Conservation (phyloP, 2,797 vertebrate species). For the Gila robusta region DNA sequence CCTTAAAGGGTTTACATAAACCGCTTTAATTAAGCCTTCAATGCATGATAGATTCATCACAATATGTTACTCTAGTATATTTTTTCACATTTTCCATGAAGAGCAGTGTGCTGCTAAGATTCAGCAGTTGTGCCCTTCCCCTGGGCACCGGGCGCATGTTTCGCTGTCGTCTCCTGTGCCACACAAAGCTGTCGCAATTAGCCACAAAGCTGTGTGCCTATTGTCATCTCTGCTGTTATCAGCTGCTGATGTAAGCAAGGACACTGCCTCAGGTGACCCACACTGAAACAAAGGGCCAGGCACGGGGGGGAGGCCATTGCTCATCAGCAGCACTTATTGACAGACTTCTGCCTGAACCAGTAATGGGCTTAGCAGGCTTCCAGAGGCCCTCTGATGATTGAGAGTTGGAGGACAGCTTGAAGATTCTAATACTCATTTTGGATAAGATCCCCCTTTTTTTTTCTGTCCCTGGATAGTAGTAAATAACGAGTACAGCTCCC, state of each 20-base stretch:
- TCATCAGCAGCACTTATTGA: constrained; percentile 66
- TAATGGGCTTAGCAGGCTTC: constrained; percentile 71
- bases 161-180: constrained; percentile 41
- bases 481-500: constrained; percentile 50
- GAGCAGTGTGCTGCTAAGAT: constrained; percentile 34
- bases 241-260: constrained; percentile 69
- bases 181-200: constrained; percentile 57
- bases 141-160: constrained; percentile 46
- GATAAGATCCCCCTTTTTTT: constrained; percentile 45
- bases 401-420: constrained; percentile 56
- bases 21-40: constrained; percentile 26
- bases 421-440: constrained; percentile 62
- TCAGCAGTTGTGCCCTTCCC: constrained; percentile 51
- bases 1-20: constrained; percentile 5
- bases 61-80: neutral
- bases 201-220: constrained; percentile 61
- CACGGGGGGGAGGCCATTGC: constrained; percentile 62
- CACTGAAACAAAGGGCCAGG: constrained; percentile 53
- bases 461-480: constrained; percentile 41
- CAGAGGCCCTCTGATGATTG: constrained; percentile 63
- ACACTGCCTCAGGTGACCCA: constrained; percentile 65
- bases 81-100: constrained; percentile 24
- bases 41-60: constrained; percentile 18
- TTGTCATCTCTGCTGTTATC: constrained; percentile 67
- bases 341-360: constrained; percentile 63